Evolutionary conservation across 2,888 invertebrate genomes (phyloP), one percentile per base, ranked within the genome.

Genomic region (Neocrepidodera transversa): DNA sequence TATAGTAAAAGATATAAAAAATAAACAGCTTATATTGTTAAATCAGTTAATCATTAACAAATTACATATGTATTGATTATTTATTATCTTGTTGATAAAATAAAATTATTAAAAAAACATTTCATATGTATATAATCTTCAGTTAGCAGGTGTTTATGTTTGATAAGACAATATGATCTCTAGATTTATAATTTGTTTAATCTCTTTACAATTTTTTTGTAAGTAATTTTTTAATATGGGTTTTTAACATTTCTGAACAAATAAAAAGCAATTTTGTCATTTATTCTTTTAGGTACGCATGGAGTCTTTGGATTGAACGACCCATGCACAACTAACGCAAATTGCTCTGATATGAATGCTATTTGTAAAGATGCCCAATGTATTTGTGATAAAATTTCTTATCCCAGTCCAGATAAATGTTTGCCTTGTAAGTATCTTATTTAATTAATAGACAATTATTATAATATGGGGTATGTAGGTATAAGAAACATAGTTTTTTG

Each of bases 401-500:
- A 11, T 11, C 2, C 2, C 2, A 13, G 13, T 13, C 1, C 32
- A n/a, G 5, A 36, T 11, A 4, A 3, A 11, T 49, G 49, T 36
- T 10, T 32, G 10, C 32, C 32, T 3, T 32, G 32, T 32, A 32
- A 32, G 32, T n/a, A n/a, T n/a, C n/a, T n/a, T n/a, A n/a, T n/a
- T n/a, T n/a, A n/a, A n/a, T n/a, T n/a, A n/a, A n/a, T n/a, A n/a
- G n/a, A n/a, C n/a, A n/a, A n/a, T n/a, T n/a, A n/a, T n/a, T n/a
- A n/a, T n/a, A n/a, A n/a, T n/a, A n/a, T n/a, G n/a, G n/a, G n/a
- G n/a, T n/a, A n/a, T n/a, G n/a, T n/a, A n/a, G n/a, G n/a, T 32
- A 30, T 10, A 30, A 10, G 2, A 30, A n/a, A n/a, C n/a, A n/a
- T n/a, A n/a, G n/a, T n/a, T 45, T 32, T 14, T 62, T 63, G 35